phyloP scores from a whole-genome alignment of 2,797 vertebrate species.

The Typhlichthys subterraneus region DNA sequence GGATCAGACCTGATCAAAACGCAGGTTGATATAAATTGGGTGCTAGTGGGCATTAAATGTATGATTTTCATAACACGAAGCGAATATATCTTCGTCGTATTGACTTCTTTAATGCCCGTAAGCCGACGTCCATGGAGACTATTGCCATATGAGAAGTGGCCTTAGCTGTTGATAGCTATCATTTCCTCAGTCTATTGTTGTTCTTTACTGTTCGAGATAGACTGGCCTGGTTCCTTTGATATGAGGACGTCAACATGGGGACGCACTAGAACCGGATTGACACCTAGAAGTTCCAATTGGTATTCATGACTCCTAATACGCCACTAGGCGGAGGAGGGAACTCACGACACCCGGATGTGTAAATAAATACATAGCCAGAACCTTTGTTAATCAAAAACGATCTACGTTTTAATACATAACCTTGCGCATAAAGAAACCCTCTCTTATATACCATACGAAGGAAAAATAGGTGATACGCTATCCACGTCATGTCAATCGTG shows the following conservation, averaged over 20 bases:
- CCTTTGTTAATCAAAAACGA: neutral
- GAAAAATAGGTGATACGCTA: no score
- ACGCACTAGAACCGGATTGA: slow-evolving; percentile 54
- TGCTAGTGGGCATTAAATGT: slow-evolving; percentile 34
- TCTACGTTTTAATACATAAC: no score
- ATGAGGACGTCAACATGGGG: slow-evolving; percentile 71
- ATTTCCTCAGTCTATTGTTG: slow-evolving; percentile 77
- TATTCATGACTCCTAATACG: neutral
- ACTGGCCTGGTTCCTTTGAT: slow-evolving; percentile 75
- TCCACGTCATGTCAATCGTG: no score
- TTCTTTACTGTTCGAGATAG: slow-evolving; percentile 79
- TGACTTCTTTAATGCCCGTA: slow-evolving; percentile 30
- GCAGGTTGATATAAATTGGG: slow-evolving; percentile 52
- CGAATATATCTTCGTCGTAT: slow-evolving; percentile 6
- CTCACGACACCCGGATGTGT: slow-evolving; percentile 82
- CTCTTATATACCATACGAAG: no score
- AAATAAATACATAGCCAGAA: slow-evolving; percentile 83
- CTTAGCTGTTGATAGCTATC: slow-evolving; percentile 58
- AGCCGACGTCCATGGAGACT: slow-evolving; percentile 48
- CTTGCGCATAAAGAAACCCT: no score
- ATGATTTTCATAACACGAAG: slow-evolving; percentile 39
- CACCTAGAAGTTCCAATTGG: slow-evolving; percentile 52
- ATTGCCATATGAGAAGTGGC: slow-evolving; percentile 48
- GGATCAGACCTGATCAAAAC: slow-evolving; percentile 57
- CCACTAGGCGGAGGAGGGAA: slow-evolving; percentile 42